Conservation (phyloP, 2,797 vertebrate species). For the Echiichthys vipera region DNA sequence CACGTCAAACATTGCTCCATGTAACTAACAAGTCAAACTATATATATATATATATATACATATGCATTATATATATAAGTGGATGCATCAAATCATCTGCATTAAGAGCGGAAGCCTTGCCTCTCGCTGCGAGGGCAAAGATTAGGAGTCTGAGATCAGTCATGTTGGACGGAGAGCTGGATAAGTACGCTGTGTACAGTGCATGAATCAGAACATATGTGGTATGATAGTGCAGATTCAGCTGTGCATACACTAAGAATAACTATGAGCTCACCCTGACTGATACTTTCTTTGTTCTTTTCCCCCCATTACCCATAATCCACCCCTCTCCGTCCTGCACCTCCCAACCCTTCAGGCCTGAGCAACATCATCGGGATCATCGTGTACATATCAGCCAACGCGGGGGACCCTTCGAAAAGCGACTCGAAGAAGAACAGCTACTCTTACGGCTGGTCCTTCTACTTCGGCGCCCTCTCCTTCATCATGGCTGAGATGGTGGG, state of each 20-base stretch:
- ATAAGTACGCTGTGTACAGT: conserved; percentile 6
- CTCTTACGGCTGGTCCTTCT: conserved; percentile 99
- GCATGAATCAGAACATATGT: conserved; percentile 37
- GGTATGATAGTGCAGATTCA: conserved; percentile 12
- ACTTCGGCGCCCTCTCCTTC: conserved; percentile 98
- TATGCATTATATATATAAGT: neutral
- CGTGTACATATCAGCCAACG: conserved; percentile 99
- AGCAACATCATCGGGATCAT: conserved; percentile 99
- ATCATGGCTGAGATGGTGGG: conserved; percentile 99
- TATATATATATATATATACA: neutral
- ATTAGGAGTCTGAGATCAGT: conserved; percentile 28
- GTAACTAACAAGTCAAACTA: conserved; percentile 55
- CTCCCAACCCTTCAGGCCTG: conserved; percentile 85
- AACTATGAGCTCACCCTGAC: conserved; percentile 33
- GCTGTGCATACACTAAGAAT: conserved; percentile 5
- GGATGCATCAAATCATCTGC: conserved; percentile 21
- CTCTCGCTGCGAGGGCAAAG: conserved; percentile 32
- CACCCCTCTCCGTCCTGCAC: neutral
- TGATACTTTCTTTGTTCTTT: conserved; percentile 26
- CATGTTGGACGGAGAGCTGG: conserved; percentile 19
- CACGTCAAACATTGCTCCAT: conserved; percentile 65
- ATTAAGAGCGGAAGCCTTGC: conserved; percentile 16
- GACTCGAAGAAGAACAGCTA: conserved; percentile 99
- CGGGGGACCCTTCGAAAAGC: conserved; percentile 97
- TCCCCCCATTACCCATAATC: conserved; percentile 23